phyloP scores from a whole-genome alignment of 2,888 invertebrate genomes.

The Lithophane semibrunnea region DNA sequence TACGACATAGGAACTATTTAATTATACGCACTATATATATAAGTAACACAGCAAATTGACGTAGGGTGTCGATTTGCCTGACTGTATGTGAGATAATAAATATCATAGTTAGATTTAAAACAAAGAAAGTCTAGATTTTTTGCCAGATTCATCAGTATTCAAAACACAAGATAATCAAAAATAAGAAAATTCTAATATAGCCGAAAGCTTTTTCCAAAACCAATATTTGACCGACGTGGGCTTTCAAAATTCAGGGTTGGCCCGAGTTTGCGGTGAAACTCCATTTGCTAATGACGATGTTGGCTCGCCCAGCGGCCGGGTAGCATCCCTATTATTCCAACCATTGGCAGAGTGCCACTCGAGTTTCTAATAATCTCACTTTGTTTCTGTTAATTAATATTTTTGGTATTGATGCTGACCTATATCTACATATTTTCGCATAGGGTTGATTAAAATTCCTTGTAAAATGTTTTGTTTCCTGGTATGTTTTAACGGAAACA shows the following conservation, averaged over 20 bases:
- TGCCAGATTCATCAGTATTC: slow-evolving; percentile 16
- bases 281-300: slow-evolving; percentile 66
- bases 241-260: slow-evolving; percentile 62
- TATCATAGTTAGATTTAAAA: not conserved
- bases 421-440: not conserved
- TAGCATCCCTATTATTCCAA: slow-evolving; percentile 54
- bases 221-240: slow-evolving; percentile 60
- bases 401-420: slow-evolving; percentile 11
- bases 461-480: not conserved
- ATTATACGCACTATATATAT: no score
- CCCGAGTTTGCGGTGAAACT: slow-evolving; percentile 58
- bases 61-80: no score
- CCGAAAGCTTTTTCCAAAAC: slow-evolving; percentile 61
- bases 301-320: slow-evolving; percentile 23
- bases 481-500: not conserved
- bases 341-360: slow-evolving; percentile 54
- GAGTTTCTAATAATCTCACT: slow-evolving; percentile 56
- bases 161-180: slow-evolving; percentile 35
- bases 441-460: not conserved
- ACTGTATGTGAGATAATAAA: not conserved
- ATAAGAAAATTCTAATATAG: slow-evolving; percentile 42
- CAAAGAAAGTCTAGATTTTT: not conserved
- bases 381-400: slow-evolving; percentile 52
- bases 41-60: no score
- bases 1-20: no score